These are phyloP conservation scores for Nebria brevicollis DNA, from an alignment of 2,888 invertebrate species.

Conservation along the genomic window DNA sequence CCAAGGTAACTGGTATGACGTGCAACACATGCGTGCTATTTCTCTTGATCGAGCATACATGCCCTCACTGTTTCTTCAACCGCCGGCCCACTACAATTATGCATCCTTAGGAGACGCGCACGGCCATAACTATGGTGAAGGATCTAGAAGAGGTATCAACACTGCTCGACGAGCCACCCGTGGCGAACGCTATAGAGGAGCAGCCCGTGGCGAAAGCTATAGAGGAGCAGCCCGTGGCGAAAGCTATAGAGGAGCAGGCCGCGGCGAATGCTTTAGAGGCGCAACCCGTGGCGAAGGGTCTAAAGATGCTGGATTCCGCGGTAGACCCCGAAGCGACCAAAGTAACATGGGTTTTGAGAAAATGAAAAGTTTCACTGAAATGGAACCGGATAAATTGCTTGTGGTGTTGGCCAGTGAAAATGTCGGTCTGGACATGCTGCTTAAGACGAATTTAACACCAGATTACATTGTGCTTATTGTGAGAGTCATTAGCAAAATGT, in stretches of 20 bases:
- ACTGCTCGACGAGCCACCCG: too few relatives aligned
- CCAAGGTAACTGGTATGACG: constrained; percentile 21
- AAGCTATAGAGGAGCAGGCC: not conserved
- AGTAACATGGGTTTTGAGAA: constrained; percentile 65
- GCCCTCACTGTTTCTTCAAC: not conserved
- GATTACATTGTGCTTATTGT: constrained; percentile 66
- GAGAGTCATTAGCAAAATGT: constrained; percentile 62
- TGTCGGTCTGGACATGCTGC: constrained; percentile 64
- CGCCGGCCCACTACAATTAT: constrained; percentile 17
- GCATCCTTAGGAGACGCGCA: not conserved
- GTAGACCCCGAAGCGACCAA: constrained; percentile 3
- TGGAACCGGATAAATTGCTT: constrained; percentile 62
- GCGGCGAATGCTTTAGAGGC: not conserved
- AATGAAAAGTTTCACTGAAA: constrained; percentile 61
- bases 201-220: not conserved
- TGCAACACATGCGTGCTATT: constrained; percentile 5
- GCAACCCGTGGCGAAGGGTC: not conserved
- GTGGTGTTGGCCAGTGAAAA: constrained; percentile 62
- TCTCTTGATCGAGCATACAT: constrained; percentile 10
- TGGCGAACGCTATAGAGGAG: not conserved
- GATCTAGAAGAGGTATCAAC: not conserved
- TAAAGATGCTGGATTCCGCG: not conserved
- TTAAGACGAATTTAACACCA: constrained; percentile 62
- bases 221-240: not conserved
- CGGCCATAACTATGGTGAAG: constrained; percentile 4